Percentiles rank a stretch among this genome's conserved stretches.
phyloP scores from a whole-genome alignment of 2,888 invertebrate species.

The Caenorhabditis sp. region DNA sequence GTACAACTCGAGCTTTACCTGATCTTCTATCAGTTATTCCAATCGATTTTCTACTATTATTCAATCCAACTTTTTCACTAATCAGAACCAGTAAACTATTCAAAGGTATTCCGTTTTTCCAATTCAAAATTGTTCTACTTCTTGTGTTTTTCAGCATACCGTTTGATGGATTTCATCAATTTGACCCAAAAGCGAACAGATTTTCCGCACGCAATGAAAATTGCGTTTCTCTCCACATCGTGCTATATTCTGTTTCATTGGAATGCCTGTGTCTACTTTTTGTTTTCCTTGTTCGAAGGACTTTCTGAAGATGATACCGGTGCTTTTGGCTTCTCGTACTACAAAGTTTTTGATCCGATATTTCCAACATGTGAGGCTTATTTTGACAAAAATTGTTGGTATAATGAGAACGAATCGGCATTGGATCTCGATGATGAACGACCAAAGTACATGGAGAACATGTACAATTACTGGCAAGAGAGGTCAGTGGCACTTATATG shows the following conservation, averaged over 20 bases:
- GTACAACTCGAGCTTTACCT: slow-evolving; percentile 33
- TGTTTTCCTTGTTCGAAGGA: slow-evolving; percentile 61
- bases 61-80: slow-evolving; percentile 28
- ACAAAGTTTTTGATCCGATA: slow-evolving; percentile 63
- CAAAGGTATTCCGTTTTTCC: slow-evolving; percentile 30
- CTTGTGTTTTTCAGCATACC: slow-evolving; percentile 29
- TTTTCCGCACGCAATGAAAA: slow-evolving; percentile 60
- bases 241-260: slow-evolving; percentile 56
- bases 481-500: not conserved
- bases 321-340: slow-evolving; percentile 60
- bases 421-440: slow-evolving; percentile 48
- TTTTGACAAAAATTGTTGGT: slow-evolving; percentile 34
- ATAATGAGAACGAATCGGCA: slow-evolving; percentile 18
- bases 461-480: slow-evolving; percentile 48
- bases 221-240: slow-evolving; percentile 48
- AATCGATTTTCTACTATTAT: slow-evolving; percentile 47
- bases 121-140: not conserved
- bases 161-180: slow-evolving; percentile 47
- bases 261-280: slow-evolving; percentile 68
- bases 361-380: slow-evolving; percentile 53
- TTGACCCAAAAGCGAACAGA: slow-evolving; percentile 31
- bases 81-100: slow-evolving; percentile 25
- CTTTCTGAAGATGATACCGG: slow-evolving; percentile 53
- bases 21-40: slow-evolving; percentile 56
- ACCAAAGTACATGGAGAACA: slow-evolving; percentile 33